Evolutionary conservation across 2,797 vertebrate genomes (phyloP).

Genomic region (Micropoecilia bifurca): DNA sequence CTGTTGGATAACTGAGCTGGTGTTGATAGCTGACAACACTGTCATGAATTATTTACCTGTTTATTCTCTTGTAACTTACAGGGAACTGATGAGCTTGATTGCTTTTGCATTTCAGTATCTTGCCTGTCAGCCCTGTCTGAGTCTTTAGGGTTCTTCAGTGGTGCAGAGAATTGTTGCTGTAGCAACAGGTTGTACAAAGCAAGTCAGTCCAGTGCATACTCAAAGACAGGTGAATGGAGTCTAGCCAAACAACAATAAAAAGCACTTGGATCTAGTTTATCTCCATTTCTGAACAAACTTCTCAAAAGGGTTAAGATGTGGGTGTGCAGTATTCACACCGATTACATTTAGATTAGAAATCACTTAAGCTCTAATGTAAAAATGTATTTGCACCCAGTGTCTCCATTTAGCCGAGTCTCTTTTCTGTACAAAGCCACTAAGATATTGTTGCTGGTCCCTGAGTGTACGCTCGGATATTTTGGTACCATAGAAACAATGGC

Average conservation of each 20-base stretch:
- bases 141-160: conserved; percentile 48
- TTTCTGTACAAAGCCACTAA: neutral
- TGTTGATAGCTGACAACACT: conserved; percentile 31
- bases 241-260: conserved; percentile 21
- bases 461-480: neutral
- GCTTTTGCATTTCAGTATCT: conserved; percentile 58
- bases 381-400: neutral
- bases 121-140: conserved; percentile 47
- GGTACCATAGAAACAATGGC: neutral
- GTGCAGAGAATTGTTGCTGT: conserved; percentile 64
- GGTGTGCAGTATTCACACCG: conserved; percentile 16
- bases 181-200: conserved; percentile 65
- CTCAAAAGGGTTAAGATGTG: conserved; percentile 17
- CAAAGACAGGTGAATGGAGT: conserved; percentile 70
- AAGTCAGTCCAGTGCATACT: conserved; percentile 33
- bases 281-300: conserved; percentile 9
- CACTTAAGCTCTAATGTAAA: neutral
- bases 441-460: neutral
- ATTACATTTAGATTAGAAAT: neutral
- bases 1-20: conserved; percentile 4
- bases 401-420: neutral
- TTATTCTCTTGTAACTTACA: conserved; percentile 51
- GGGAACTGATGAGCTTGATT: conserved; percentile 64
- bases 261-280: conserved; percentile 30
- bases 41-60: conserved; percentile 41